Evolutionary conservation across 2,888 invertebrate species (phyloP).

Genomic region (Perizoma flavofasciatum): DNA sequence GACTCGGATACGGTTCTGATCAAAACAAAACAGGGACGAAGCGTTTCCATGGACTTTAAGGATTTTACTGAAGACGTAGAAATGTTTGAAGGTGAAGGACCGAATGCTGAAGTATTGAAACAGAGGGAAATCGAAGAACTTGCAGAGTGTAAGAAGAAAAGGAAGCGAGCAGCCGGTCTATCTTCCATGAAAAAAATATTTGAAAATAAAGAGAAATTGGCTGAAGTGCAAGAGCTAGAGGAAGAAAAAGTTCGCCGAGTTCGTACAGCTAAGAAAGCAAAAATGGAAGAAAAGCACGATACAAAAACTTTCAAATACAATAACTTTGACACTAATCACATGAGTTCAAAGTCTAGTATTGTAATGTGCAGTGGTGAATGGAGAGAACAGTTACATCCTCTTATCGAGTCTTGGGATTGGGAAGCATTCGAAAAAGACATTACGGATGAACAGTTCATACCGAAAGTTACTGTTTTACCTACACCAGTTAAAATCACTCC

Average conservation of each 20-base stretch:
- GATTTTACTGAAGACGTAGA: conserved; percentile 84
- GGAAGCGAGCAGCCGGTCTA: conserved; percentile 86
- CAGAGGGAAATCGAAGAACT: conserved; percentile 84
- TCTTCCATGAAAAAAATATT: conserved; percentile 88
- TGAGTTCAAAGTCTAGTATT: conserved; percentile 79
- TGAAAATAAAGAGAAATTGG: conserved; percentile 89
- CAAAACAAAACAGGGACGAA: conserved; percentile 88
- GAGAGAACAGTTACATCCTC: conserved; percentile 85
- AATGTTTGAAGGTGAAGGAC: conserved; percentile 89
- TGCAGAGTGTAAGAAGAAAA: conserved; percentile 81
- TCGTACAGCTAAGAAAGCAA: conserved; percentile 69
- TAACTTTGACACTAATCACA: conserved; percentile 79
- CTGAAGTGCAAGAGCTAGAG: conserved; percentile 85
- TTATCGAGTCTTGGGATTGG: conserved; percentile 87
- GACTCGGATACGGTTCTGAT: conserved; percentile 89
- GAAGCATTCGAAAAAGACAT: conserved; percentile 85
- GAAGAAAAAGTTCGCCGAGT: conserved; percentile 78
- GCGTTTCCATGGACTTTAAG: conserved; percentile 88
- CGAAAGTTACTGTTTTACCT: conserved; percentile 74
- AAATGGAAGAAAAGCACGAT: conserved; percentile 76
- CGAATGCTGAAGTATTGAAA: conserved; percentile 85
- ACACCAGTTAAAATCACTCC: conserved; percentile 77
- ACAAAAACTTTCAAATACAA: conserved; percentile 72
- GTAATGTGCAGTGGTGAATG: conserved; percentile 80
- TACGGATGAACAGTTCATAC: conserved; percentile 73